Conservation (phyloP, 2,888 invertebrate species). For the Ichneumoninae sp. region DNA sequence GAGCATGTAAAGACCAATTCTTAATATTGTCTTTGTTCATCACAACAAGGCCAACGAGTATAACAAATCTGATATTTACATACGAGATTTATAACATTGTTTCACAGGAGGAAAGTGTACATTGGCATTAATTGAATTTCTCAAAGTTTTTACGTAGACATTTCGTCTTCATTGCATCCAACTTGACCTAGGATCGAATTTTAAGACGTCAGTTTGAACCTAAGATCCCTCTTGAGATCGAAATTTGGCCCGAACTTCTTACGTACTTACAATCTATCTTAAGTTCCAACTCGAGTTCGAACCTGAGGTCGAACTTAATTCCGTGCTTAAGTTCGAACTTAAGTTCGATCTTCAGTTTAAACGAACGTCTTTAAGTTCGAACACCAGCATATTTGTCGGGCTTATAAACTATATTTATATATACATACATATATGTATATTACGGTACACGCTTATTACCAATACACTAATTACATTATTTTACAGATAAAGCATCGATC, state of each 20-base stretch:
- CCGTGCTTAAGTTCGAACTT: too few relatives aligned
- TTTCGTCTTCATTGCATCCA: slow-evolving; percentile 6
- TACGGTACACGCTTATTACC: slow-evolving; percentile 23
- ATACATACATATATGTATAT: not conserved
- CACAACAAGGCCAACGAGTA: slow-evolving; percentile 34
- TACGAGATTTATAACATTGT: slow-evolving; percentile 21
- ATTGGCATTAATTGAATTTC: slow-evolving; percentile 14
- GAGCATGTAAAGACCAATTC: slow-evolving; percentile 13
- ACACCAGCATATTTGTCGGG: not conserved
- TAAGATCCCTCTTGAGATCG: too few relatives aligned
- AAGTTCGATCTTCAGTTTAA: too few relatives aligned
- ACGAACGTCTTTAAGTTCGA: too few relatives aligned
- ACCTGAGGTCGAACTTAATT: too few relatives aligned
- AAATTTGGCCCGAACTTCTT: too few relatives aligned
- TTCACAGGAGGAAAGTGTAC: slow-evolving; percentile 44
- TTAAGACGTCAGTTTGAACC: too few relatives aligned
- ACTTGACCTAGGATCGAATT: not conserved
- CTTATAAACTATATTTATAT: not conserved
- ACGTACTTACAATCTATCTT: too few relatives aligned
- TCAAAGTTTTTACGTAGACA: not conserved
- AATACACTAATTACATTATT: slow-evolving; percentile 44
- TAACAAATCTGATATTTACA: slow-evolving; percentile 62
- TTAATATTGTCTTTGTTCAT: slow-evolving; percentile 53
- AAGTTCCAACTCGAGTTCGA: too few relatives aligned
- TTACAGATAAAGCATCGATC: slow-evolving; percentile 54